A percentile compares a stretch with the other conserved stretches of the same genome.
Evolutionary conservation across 2,113 vertebrate species (phyloP).

Genomic region (Bos taurus): DNA sequence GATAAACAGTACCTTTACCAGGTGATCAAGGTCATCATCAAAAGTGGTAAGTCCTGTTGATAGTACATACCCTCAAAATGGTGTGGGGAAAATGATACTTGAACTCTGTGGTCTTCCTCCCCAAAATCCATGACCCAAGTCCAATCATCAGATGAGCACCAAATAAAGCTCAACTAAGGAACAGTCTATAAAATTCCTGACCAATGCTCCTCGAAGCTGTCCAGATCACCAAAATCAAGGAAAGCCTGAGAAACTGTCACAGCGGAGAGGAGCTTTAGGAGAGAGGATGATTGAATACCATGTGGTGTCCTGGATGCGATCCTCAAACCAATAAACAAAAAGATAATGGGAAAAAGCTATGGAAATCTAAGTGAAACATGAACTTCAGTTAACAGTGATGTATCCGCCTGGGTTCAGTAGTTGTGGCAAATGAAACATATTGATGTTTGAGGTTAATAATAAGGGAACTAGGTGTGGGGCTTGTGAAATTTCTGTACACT

Average conservation of each 20-base stretch:
- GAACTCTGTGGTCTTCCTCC: not conserved
- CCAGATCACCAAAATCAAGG: not conserved
- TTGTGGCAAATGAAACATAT: not conserved
- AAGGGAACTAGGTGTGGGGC: too few relatives aligned
- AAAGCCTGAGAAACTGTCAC: not conserved
- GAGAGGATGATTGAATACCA: not conserved
- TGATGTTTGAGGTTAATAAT: too few relatives aligned
- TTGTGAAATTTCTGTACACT: not conserved
- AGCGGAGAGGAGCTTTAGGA: not conserved
- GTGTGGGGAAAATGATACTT: not conserved
- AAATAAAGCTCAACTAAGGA: not conserved
- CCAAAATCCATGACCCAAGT: not conserved
- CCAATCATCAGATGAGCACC: not conserved
- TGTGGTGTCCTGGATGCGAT: not conserved
- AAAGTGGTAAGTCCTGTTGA: not conserved
- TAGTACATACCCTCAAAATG: fast-evolving
- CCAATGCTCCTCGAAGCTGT: too few relatives aligned
- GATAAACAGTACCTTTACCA: not conserved
- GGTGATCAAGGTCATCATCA: not conserved
- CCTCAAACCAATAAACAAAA: not conserved
- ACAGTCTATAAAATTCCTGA: not conserved
- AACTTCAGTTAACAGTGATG: not conserved
- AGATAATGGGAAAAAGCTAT: not conserved
- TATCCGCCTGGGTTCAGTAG: not conserved
- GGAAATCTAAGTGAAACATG: not conserved